Conservation (phyloP, 2,888 invertebrate genomes). For the Microctonus brassicae region DNA sequence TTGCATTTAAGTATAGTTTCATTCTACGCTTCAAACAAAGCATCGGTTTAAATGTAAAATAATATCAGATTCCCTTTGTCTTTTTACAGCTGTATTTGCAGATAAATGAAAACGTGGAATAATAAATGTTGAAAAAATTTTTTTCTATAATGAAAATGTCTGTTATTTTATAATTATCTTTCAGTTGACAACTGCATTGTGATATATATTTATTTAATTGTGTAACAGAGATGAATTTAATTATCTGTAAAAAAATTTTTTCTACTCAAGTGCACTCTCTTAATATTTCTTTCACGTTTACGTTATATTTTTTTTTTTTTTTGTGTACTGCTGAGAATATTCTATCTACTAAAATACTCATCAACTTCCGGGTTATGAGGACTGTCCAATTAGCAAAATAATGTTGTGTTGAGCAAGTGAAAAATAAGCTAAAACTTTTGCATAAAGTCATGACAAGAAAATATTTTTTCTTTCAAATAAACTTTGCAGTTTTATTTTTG, state of each 20-base stretch:
- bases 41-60: background rate
- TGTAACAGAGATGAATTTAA: background rate
- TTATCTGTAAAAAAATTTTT: too few relatives aligned
- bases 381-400: constrained; percentile 26
- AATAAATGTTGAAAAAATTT: background rate
- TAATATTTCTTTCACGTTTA: too few relatives aligned
- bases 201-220: constrained; percentile 1
- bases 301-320: too few relatives aligned
- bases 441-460: background rate
- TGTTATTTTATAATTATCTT: constrained; percentile 1
- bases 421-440: background rate
- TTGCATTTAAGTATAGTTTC: background rate
- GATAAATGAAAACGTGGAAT: background rate
- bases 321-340: background rate
- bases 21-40: background rate
- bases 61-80: background rate
- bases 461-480: background rate
- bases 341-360: too few relatives aligned
- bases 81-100: background rate
- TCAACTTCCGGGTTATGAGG: background rate
- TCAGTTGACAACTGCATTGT: background rate
- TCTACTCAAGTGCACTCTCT: too few relatives aligned
- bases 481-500: background rate
- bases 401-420: too few relatives aligned
- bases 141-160: background rate